Evolutionary conservation across 1,140 invertebrate species (phyloP).

Genomic region (Tribolium castaneum): DNA sequence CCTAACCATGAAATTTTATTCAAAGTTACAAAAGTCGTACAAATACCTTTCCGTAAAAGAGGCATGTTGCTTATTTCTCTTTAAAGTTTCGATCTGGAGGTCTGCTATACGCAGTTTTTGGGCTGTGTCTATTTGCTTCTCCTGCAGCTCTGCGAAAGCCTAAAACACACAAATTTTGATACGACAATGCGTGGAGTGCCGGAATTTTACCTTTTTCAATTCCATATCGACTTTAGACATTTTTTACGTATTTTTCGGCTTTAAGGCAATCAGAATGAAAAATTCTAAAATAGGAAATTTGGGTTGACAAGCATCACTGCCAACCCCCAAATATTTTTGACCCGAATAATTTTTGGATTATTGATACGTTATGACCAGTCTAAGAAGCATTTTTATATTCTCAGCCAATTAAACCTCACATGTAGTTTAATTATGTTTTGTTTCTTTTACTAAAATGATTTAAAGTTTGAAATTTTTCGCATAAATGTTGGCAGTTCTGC

Average conservation of each 20-base stretch:
- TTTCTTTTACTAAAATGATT: no score
- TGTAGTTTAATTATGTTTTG: no score
- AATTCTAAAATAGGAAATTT: constrained; percentile 44
- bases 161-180: constrained; percentile 60
- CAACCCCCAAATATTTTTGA: background rate
- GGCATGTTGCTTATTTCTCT: constrained; percentile 75
- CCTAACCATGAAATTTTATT: constrained; percentile 53
- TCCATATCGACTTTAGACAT: constrained; percentile 63
- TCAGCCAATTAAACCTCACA: no score
- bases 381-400: background rate
- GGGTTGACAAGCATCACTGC: background rate
- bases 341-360: background rate
- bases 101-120: constrained; percentile 85
- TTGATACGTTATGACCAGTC: background rate
- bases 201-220: constrained; percentile 60
- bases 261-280: constrained; percentile 4
- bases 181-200: background rate
- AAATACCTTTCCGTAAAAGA: constrained; percentile 75
- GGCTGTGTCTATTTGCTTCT: constrained; percentile 83
- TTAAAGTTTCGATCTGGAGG: constrained; percentile 80
- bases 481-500: background rate
- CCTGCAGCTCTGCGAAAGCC: constrained; percentile 85
- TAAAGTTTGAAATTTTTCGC: background rate
- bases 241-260: constrained; percentile 38
- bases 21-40: background rate